Conservation (phyloP, 1,140 invertebrate genomes). For the Cydia splendana region DNA sequence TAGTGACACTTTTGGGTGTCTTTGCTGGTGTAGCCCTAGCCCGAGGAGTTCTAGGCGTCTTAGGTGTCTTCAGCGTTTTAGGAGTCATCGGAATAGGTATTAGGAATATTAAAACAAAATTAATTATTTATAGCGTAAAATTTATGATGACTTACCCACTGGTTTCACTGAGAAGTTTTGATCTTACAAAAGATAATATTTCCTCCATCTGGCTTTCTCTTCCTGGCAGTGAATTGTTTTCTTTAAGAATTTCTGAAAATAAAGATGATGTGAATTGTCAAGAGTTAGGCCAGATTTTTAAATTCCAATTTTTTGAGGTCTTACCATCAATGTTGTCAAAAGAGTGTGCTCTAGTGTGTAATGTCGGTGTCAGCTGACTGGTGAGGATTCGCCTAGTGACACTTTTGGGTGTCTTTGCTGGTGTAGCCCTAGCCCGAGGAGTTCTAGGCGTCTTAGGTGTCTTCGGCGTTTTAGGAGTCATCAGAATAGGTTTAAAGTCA, state of each 20-base stretch:
- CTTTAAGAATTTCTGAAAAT: conserved; percentile 61
- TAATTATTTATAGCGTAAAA: neutral
- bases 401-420: conserved; percentile 55
- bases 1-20: conserved; percentile 60
- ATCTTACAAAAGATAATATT: conserved; percentile 68
- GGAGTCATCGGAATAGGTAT: conserved; percentile 50
- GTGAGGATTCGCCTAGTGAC: conserved; percentile 62
- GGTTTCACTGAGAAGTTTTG: conserved; percentile 58
- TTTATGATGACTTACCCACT: conserved; percentile 62
- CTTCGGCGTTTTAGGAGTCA: conserved; percentile 57
- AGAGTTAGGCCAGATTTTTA: no score
- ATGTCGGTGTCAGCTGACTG: conserved; percentile 70
- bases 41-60: conserved; percentile 52
- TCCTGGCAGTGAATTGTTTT: conserved; percentile 65
- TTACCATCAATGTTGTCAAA: conserved; percentile 69
- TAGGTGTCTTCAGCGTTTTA: conserved; percentile 57
- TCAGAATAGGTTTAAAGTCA: conserved; percentile 57
- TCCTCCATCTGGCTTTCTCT: conserved; percentile 69
- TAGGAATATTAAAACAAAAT: neutral
- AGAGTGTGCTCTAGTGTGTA: conserved; percentile 65
- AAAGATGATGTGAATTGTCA: neutral
- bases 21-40: conserved; percentile 43
- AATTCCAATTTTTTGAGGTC: neutral
- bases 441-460: conserved; percentile 55
- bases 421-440: conserved; percentile 45